A percentile compares a stretch with the other conserved stretches of the same genome.
Conservation (phyloP, 2,113 vertebrate species). For the Trematocara stigmaticum region DNA sequence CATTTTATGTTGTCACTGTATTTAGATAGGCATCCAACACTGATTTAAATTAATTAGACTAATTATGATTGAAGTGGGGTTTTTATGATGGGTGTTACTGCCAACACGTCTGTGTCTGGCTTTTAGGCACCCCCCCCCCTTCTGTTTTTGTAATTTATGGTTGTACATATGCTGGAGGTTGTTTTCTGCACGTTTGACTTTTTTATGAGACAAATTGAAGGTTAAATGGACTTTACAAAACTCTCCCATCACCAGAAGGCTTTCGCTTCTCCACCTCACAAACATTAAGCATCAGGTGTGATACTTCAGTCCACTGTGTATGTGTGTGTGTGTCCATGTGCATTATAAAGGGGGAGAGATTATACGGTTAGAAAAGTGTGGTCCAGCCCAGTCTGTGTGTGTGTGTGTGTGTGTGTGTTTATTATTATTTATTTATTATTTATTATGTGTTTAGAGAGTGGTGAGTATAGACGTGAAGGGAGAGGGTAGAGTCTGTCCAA, state of each 20-base stretch:
- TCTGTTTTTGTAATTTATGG: constrained; percentile 1
- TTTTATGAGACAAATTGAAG: constrained; percentile 44
- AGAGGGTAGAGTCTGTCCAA: constrained; percentile 76
- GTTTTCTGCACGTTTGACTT: constrained; percentile 39
- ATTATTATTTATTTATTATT: not conserved
- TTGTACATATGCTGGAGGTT: constrained; percentile 49
- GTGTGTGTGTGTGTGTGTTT: not conserved
- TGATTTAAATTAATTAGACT: constrained; percentile 75
- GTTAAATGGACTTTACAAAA: constrained; percentile 64
- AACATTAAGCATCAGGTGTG: constrained; percentile 34
- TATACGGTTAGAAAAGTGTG: constrained; percentile 27
- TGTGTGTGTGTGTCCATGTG: not conserved
- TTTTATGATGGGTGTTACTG: constrained; percentile 45
- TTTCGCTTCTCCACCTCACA: constrained; percentile 11
- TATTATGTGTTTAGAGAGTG: constrained; percentile 28
- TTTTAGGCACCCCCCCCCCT: not conserved
- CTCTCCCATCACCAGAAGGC: constrained; percentile 13
- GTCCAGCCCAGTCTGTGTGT: not conserved
- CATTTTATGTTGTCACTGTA: constrained; percentile 63
- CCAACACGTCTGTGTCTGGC: constrained; percentile 19
- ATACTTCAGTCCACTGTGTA: not conserved
- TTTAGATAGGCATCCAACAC: constrained; percentile 67
- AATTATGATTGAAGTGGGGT: constrained; percentile 68
- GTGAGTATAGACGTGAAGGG: constrained; percentile 59
- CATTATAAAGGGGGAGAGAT: not conserved